Evolutionary conservation across 2,888 invertebrate genomes (phyloP).

Genomic region (Oxystoma pomonae): DNA sequence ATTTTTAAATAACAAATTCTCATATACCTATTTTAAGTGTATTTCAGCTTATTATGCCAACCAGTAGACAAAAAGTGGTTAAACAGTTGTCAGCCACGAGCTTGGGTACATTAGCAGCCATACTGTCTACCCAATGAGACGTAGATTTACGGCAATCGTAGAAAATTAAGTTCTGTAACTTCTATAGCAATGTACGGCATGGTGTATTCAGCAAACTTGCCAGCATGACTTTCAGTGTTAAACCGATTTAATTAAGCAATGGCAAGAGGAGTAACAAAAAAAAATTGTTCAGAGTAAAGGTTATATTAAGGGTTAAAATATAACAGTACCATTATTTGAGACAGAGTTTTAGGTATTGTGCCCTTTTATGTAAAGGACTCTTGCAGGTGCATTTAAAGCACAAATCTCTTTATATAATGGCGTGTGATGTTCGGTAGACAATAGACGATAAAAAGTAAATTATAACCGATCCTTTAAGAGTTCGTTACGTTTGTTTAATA

Average conservation of each 20-base stretch:
- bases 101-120: not conserved
- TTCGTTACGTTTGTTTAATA: conserved; percentile 49
- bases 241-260: too few species aligned
- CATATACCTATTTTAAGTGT: too few species aligned
- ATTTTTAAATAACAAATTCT: too few species aligned
- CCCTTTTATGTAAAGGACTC: too few species aligned
- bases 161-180: conserved; percentile 36
- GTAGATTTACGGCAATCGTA: conserved; percentile 41
- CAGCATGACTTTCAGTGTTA: not conserved
- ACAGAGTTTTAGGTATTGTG: too few species aligned
- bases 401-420: too few species aligned
- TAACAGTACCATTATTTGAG: too few species aligned
- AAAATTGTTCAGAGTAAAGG: too few species aligned
- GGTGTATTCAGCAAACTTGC: not conserved
- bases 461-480: conserved; percentile 48
- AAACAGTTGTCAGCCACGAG: conserved; percentile 9
- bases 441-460: conserved; percentile 49
- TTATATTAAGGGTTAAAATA: too few species aligned
- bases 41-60: too few species aligned
- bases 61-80: conserved; percentile 17
- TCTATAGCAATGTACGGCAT: not conserved
- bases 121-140: conserved; percentile 15
- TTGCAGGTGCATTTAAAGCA: too few species aligned
- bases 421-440: conserved; percentile 47
- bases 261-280: too few species aligned